phyloP scores from a whole-genome alignment of 2,113 vertebrate species.

The Emberiza fucata region DNA sequence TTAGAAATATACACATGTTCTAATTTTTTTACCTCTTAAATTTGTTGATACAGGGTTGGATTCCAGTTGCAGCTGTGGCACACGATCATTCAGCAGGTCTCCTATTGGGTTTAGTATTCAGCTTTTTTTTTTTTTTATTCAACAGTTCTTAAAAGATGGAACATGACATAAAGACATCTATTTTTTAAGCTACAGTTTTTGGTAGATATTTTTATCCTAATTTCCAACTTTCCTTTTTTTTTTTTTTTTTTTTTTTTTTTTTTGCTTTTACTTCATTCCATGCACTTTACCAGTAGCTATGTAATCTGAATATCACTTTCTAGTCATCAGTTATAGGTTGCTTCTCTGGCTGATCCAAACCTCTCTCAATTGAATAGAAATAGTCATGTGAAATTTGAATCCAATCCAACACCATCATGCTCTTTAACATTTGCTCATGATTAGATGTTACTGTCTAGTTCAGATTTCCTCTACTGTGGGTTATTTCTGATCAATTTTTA shows the following conservation, averaged over 20 bases:
- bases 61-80: neutral
- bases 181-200: neutral
- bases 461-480: neutral
- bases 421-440: neutral
- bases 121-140: neutral
- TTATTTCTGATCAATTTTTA: neutral
- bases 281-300: neutral
- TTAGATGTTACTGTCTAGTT: neutral
- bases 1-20: neutral
- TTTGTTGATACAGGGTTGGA: neutral
- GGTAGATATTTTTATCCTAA: neutral
- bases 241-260: neutral
- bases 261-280: neutral
- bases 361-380: neutral
- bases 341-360: neutral
- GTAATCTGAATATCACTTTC: neutral
- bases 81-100: neutral
- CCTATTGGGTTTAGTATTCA: neutral
- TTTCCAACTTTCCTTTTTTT: neutral
- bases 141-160: neutral
- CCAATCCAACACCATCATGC: fast-evolving
- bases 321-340: neutral
- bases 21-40: neutral
- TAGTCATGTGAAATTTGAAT: neutral
- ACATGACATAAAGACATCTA: neutral